Conservation (phyloP, 2,888 invertebrate genomes). For the Tetragnatha montana region DNA sequence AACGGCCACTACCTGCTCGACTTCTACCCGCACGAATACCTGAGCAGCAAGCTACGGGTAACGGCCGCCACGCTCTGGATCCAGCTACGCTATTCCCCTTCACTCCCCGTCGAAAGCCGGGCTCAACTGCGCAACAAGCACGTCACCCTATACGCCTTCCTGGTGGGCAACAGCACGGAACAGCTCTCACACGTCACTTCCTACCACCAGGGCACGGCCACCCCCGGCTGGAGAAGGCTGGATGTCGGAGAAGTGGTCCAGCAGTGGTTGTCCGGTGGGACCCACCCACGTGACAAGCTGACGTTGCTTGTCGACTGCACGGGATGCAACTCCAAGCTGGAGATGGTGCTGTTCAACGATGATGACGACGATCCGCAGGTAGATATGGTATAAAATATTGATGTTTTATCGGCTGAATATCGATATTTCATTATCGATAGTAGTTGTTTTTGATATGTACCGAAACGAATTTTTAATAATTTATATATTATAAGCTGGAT, state of each 20-base stretch:
- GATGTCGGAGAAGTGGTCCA: constrained; percentile 87
- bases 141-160: constrained; percentile 85
- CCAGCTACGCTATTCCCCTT: constrained; percentile 79
- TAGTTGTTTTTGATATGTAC: too few species aligned
- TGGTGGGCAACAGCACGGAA: constrained; percentile 77
- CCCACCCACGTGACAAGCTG: constrained; percentile 79
- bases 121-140: constrained; percentile 75
- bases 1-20: constrained; percentile 91
- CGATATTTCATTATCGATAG: too few species aligned
- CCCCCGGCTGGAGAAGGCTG: constrained; percentile 90
- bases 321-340: constrained; percentile 75
- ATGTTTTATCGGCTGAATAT: too few species aligned
- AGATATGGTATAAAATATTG: too few species aligned
- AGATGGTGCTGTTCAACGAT: constrained; percentile 73
- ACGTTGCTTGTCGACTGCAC: constrained; percentile 82
- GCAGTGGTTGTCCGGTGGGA: constrained; percentile 80
- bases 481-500: too few species aligned
- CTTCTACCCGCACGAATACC: constrained; percentile 84
- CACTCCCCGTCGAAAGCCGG: constrained; percentile 75
- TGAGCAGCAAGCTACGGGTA: constrained; percentile 80
- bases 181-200: constrained; percentile 80
- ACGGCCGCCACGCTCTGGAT: constrained; percentile 88
- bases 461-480: too few species aligned
- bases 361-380: constrained; percentile 76
- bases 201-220: constrained; percentile 80